Base-by-base conservation (phyloP, 2,113 vertebrate genomes). In the Tragelaphus scriptus region DNA sequence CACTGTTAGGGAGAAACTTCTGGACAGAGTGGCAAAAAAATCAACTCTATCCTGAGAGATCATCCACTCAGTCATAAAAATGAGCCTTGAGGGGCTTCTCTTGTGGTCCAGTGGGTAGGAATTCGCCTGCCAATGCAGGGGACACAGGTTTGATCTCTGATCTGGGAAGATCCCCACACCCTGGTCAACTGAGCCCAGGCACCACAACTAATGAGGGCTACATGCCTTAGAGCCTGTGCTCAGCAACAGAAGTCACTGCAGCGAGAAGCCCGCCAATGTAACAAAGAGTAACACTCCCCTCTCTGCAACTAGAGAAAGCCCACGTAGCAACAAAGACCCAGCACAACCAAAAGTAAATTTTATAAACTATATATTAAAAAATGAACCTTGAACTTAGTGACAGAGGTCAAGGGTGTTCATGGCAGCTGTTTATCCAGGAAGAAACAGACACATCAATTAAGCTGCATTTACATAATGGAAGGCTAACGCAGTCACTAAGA, bases 121-220 rank as follows among this genome's bases (percentile, higher is more conserved):
- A 25, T 75, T 14, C 1, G 0, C 36, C 36, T 44, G 71, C 71
- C 71, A 75, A 7, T 25, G 36, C 36, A 75, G 23, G 71, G 36
- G 23, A 44, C 21, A 25, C 0, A 6, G 71, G 36, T 44, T 26
- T 75, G 21, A 75, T 75, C 71, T 75, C 36, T 75, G 11, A 44
- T 75, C 71, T 1, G 12, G 71, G 71, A 75, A 75, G 71, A 75
- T 25, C 23, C 11, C 36, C 12, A 75, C 6, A 6, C 21, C 36
- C 71, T 75, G 21, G 36, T 75, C 71, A 44, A 14, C 36, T 0
- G 0, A 25, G 21, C 71, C 36, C 36, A 13, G 5, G 36, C 0
- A 1, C 36, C 36, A 25, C 71, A 14, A 14, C 21, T 25, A 25
- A 13, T 75, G 6, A 75, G 36, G 19, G 5, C 36, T 75, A 3